Base-by-base conservation (phyloP, 2,888 invertebrate genomes). In the Plebejus anna region DNA sequence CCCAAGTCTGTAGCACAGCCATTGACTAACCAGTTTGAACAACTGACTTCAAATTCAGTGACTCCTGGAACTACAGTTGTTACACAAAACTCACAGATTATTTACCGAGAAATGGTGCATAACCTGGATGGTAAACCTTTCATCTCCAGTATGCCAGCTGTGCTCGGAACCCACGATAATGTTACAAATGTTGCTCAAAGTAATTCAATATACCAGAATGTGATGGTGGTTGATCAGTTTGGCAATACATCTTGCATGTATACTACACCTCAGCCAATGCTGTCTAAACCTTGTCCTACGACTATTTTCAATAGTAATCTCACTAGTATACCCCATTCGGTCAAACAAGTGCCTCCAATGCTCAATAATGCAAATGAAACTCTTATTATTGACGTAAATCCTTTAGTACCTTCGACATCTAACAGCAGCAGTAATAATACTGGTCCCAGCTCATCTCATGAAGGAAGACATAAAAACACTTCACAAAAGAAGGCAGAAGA, bases 71-170 rank as follows among this genome's bases (percentile, higher is more conserved):
- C 92, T 9, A 92, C 94, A 70, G 92, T 92, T 47, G 91, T 94
- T 59, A 91, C 91, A 59, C 92, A 93, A 80, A 93, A 92, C 79
- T 92, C 94, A 28, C 94, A 94, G 81, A 91, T 94, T 77, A 89
- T 94, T 79, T 94, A 94, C 81, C 87, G 92, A 81, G 94, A 94
- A 83, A 92, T 92, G 90, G 90, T 94, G 5, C 92, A 92, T 77
- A 93, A 89, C 79, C 83, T 91, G 78, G 90, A 92, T 81, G 92
- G 91, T 28, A 94, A 94, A 80, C 88, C 89, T 16, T 92, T 90
- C 79, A 86, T 92, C 78, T 87, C 92, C 73, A 89, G 85, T 79
- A 87, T 92, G 81, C 91, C 92, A 32, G 82, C 90, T 66, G 86
- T 89, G 0, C 84, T 91, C 1, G 82, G 88, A 72, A 83, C 86